Conservation (phyloP, 2,113 vertebrate genomes). For the Gymnobelideus leadbeateri region DNA sequence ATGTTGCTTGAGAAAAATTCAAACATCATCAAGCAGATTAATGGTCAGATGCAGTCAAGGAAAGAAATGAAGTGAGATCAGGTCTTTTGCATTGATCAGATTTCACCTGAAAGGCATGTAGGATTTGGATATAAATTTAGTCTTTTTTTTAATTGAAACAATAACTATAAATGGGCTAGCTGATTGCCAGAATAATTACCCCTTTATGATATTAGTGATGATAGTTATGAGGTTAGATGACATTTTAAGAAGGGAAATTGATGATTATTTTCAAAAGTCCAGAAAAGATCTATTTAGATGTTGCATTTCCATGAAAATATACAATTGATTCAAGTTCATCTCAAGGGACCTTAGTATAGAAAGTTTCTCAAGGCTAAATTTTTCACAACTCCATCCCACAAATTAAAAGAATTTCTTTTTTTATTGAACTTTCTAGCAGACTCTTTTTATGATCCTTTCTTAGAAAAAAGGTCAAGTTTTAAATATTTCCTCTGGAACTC, state of each 20-base stretch:
- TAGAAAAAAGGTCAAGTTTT: not conserved
- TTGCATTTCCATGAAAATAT: not conserved
- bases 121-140: constrained; percentile 31
- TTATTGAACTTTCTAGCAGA: not conserved
- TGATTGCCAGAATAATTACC: constrained; percentile 28
- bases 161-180: not conserved
- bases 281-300: not conserved
- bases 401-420: not conserved
- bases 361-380: not conserved
- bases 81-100: constrained; percentile 50
- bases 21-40: constrained; percentile 55
- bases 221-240: not conserved
- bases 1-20: constrained; percentile 46
- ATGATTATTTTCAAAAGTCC: constrained; percentile 37
- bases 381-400: not conserved
- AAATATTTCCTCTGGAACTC: not conserved
- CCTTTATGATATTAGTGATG: constrained; percentile 32
- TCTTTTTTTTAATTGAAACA: constrained; percentile 33
- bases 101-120: constrained; percentile 53
- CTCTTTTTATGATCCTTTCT: not conserved
- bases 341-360: not conserved
- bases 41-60: constrained; percentile 31
- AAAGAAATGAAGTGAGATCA: constrained; percentile 57
- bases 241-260: constrained; percentile 33
- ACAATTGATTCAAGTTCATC: not conserved